Percentiles rank a stretch among this genome's conserved stretches.
Conservation (phyloP, 2,888 invertebrate genomes). For the Mythimna lalbum region DNA sequence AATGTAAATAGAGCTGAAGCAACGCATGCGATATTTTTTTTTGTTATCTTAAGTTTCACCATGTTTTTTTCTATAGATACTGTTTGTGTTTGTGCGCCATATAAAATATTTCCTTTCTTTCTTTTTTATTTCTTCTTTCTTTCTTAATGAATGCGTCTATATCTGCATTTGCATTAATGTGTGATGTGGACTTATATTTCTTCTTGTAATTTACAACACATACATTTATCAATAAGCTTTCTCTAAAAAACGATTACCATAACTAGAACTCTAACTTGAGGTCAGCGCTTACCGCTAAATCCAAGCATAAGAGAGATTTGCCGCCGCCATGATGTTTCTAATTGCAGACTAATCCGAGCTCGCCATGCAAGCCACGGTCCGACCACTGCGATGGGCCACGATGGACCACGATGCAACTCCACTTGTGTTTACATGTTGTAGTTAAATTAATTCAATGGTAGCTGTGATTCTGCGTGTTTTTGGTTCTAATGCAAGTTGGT, state of each 20-base stretch:
- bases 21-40: no score
- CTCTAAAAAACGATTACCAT: slow-evolving; percentile 6
- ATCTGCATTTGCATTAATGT: no score
- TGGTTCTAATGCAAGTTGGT: not conserved
- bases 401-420: slow-evolving; percentile 30
- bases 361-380: slow-evolving; percentile 49
- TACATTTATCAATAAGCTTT: not conserved
- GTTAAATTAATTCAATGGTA: slow-evolving; percentile 9
- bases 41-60: no score
- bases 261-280: slow-evolving; percentile 14
- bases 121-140: no score
- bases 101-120: no score
- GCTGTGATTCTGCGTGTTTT: slow-evolving; percentile 2
- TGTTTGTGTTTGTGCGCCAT: no score
- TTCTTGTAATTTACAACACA: not conserved
- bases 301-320: slow-evolving; percentile 49
- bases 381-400: slow-evolving; percentile 25
- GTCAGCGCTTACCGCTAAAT: slow-evolving; percentile 33
- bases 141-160: no score
- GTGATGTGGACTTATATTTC: no score
- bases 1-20: no score
- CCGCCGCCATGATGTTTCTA: slow-evolving; percentile 64
- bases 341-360: slow-evolving; percentile 71
- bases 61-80: no score
- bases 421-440: slow-evolving; percentile 35